Evolutionary conservation across 2,888 invertebrate species (phyloP).

Genomic region (Acheta domesticus): DNA sequence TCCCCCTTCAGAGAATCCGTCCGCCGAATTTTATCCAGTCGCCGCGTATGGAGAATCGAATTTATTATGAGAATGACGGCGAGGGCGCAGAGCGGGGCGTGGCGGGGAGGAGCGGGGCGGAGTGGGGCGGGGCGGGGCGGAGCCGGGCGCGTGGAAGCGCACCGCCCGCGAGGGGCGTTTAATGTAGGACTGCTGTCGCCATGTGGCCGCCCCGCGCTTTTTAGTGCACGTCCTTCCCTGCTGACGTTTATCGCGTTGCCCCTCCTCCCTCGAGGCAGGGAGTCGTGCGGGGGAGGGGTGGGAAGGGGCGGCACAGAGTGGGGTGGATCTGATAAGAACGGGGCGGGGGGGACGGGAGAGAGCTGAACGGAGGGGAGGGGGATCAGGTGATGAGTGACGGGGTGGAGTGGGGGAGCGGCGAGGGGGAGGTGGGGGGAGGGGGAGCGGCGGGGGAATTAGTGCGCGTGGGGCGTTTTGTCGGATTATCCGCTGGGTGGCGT

Average conservation of each 20-base stretch:
- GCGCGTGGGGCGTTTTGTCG: background rate
- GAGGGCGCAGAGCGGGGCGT: background rate
- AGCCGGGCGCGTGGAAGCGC: background rate
- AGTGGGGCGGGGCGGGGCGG: background rate
- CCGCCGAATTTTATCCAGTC: conserved; percentile 18
- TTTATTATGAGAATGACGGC: background rate
- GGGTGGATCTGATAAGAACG: too few species aligned
- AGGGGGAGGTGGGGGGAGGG: too few species aligned
- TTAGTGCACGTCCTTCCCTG: background rate
- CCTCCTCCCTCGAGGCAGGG: background rate
- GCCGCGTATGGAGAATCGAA: conserved; percentile 7
- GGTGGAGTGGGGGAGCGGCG: too few species aligned
- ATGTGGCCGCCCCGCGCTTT: conserved; percentile 1
- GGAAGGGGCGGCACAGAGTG: background rate
- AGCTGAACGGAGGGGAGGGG: too few species aligned
- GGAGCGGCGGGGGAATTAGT: background rate
- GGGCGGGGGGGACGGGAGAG: too few species aligned
- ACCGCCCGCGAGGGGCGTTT: background rate
- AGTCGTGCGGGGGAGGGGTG: background rate
- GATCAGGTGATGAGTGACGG: too few species aligned
- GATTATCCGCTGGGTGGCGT: background rate
- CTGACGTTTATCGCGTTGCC: background rate
- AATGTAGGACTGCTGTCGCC: conserved; percentile 1
- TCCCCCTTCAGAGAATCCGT: background rate
- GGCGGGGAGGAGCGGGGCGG: too few species aligned